Evolutionary conservation across 1,140 invertebrate genomes (phyloP), one percentile per base, ranked within the genome.

Genomic region (Elymnias hypermnestra): DNA sequence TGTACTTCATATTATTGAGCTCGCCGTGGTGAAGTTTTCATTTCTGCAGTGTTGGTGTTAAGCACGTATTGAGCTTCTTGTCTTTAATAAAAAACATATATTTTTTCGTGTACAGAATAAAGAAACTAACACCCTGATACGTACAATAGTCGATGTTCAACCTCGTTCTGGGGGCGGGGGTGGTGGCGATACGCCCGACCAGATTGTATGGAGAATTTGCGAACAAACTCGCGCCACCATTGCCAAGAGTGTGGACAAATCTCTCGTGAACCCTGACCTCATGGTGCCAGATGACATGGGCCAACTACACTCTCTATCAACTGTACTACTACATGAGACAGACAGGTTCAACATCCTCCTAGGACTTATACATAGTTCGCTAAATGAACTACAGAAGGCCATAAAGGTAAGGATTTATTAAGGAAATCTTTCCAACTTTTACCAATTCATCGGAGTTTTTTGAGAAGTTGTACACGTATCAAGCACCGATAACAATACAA

Each of bases 281-380:
- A 63, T 76, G 85, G 43, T 63, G 51, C 61, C 75, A 25, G 42
- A 88, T 67, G 69, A 84, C 54, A 51, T 75, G 78, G 48, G 84
- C 26, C 89, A 94, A 53, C 66, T 94, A 33, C 91, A 92, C 26
- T 95, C 95, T 0, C 71, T 96, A 7, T 94, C 94, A 0, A 95
- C 94, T 1, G 94, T 97, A 5, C 83, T 97, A 18, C 72, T 92
- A 13, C 95, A 97, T 78, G 95, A 97, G 86, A 90, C 94, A 0
- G 94, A 96, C 55, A 86, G 94, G 46, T 97, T 94, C 64, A 96
- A 97, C 72, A 92, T 90, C 61, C 82, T 96, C 1, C 74, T 97
- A 2, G 66, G 60, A 25, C 87, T 92, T 28, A 89, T 97, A 33
- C 91, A 94, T 73, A 75, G 72, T 8, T 94, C 93, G 0, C 87